Evolutionary conservation across 2,797 vertebrate genomes (phyloP), one percentile per base, ranked within the genome.

Genomic region (Eospalax fontanierii): DNA sequence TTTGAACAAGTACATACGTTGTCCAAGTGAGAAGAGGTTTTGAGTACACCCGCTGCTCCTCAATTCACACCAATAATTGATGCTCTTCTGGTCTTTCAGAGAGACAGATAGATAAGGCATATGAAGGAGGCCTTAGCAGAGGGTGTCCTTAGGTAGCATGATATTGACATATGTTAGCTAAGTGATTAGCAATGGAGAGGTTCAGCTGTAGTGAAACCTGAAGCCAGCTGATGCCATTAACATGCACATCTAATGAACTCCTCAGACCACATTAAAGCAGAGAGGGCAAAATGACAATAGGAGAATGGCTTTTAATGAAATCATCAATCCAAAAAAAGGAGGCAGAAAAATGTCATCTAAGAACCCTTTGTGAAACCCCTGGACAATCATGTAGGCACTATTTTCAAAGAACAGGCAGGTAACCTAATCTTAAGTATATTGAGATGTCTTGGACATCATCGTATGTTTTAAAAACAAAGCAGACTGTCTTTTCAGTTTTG

Each of bases 261-360:
- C 89, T 93, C 54, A 94, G 89, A 96, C 93, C 83, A 76, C 66
- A 28, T 82, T 92, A 89, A 46, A 97, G 54, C 91, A 43, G 26
- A 26, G 70, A 92, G 83, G 90, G 54, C 43, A 92, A 93, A 96
- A 96, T 0, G 0, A 91, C 95, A 97, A 97, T 61, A 89, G 97
- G 68, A 91, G 74, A 79, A 81, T 68, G n/a, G 78, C 94, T 97
- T 95, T 96, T 95, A 96, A 97, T 94, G 93, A 97, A 97, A 96
- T 94, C 89, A 90, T 97, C 95, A 96, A 87, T 96, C 93, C 59
- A 81, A 93, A 87, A 90, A 87, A 63, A 65, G 70, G 40, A 18
- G n/a, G 19, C 54, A 24, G 35, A 21, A 43, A 40, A 61, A 59
- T 78, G 78, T 65, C 84, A 83, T 80, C 81, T 83, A 80, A 88